Conservation (phyloP, 2,797 vertebrate species). For the Helostoma temminkii region DNA sequence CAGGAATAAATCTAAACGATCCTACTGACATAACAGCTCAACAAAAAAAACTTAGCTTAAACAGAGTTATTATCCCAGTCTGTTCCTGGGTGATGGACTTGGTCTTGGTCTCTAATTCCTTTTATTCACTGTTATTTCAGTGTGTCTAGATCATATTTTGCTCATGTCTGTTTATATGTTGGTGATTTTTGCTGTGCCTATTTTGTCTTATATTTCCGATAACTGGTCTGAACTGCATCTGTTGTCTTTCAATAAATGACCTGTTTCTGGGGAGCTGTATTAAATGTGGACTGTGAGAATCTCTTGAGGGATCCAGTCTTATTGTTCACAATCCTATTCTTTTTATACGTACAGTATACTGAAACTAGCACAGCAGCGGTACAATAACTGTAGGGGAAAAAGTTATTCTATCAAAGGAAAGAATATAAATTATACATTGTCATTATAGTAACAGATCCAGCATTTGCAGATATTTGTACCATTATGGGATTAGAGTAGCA, state of each 20-base stretch:
- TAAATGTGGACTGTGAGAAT: conserved; percentile 12
- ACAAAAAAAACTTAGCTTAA: too few relatives aligned
- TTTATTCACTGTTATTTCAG: not conserved
- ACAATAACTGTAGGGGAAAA: conserved; percentile 10
- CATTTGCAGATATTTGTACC: conserved; percentile 43
- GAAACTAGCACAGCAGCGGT: conserved; percentile 33
- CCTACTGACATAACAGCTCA: too few relatives aligned
- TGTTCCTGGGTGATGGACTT: not conserved
- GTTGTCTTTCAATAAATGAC: conserved; percentile 50
- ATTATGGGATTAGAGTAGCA: conserved; percentile 18
- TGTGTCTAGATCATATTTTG: conserved; percentile 10
- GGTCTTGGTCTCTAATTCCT: not conserved
- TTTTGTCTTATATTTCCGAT: conserved; percentile 36
- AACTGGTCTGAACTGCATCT: conserved; percentile 43
- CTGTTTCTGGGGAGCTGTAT: conserved; percentile 44
- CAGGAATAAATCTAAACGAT: too few relatives aligned
- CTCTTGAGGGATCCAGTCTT: conserved; percentile 43
- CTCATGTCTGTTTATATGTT: conserved; percentile 5
- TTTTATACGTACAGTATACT: conserved; percentile 48
- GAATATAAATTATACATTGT: conserved; percentile 29
- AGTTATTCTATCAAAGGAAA: conserved; percentile 35
- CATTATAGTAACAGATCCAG: conserved; percentile 12
- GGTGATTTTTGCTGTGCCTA: conserved; percentile 11
- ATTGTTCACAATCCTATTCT: conserved; percentile 44
- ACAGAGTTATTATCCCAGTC: not conserved